Evolutionary conservation across 2,888 invertebrate genomes (phyloP).

Genomic region (Calameuta filiformis): DNA sequence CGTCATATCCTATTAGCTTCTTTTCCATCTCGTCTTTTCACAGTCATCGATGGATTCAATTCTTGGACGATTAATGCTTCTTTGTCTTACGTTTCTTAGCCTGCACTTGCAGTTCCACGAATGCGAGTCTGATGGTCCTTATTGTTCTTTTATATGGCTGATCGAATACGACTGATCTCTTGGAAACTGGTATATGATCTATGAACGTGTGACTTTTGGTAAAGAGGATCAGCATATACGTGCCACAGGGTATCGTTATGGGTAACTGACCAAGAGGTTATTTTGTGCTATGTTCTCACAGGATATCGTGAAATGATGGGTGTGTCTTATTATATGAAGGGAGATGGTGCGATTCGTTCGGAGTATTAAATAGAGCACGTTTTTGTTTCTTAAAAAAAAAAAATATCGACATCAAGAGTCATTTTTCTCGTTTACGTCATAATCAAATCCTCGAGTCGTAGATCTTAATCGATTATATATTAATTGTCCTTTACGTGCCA

Average conservation of each 20-base stretch:
- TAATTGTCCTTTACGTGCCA: constrained; percentile 16
- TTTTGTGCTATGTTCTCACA: not conserved
- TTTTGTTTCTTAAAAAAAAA: not conserved
- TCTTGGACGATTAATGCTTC: not conserved
- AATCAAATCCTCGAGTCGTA: constrained; percentile 24
- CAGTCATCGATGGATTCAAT: not conserved
- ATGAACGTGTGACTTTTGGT: not conserved
- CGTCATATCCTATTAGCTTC: not conserved
- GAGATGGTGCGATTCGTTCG: not conserved
- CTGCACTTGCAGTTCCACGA: not conserved
- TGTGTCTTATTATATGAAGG: not conserved
- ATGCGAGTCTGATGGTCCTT: not conserved
- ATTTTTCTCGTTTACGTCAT: constrained; percentile 16
- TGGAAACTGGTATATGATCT: not conserved
- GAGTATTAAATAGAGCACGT: not conserved
- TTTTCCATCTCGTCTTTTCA: not conserved
- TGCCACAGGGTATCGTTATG: not conserved
- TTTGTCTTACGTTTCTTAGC: not conserved
- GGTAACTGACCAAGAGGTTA: not conserved
- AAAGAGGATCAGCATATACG: not conserved
- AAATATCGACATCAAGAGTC: not conserved
- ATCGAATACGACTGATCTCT: not conserved
- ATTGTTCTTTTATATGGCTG: not conserved
- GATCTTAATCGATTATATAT: constrained; percentile 5
- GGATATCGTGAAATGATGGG: not conserved